phyloP scores from a whole-genome alignment of 2,888 invertebrate species.

The Troides aeacus region DNA sequence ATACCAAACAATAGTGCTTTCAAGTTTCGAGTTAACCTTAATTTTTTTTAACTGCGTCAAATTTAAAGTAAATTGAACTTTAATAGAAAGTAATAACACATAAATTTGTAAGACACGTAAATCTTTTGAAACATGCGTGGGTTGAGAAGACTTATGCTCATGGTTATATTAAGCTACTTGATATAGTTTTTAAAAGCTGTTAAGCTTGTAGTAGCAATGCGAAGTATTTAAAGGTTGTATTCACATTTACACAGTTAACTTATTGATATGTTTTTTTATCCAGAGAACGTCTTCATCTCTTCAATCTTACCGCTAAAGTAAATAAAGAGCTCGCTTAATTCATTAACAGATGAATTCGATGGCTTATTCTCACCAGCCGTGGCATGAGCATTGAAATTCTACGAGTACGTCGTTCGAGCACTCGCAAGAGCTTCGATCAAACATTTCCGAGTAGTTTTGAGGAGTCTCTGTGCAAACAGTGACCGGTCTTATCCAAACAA shows the following conservation, averaged over 20 bases:
- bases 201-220: conserved; percentile 71
- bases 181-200: conserved; percentile 74
- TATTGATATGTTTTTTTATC: neutral
- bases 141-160: conserved; percentile 75
- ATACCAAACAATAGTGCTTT: conserved; percentile 42
- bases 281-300: neutral
- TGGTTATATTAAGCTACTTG: conserved; percentile 75
- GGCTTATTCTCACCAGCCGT: no score
- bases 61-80: conserved; percentile 33
- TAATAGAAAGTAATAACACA: conserved; percentile 43
- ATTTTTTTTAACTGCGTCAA: neutral
- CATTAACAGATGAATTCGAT: no score
- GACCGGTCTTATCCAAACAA: conserved; percentile 76
- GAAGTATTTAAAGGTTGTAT: conserved; percentile 15
- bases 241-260: conserved; percentile 13
- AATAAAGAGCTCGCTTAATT: neutral
- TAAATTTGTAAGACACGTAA: conserved; percentile 35
- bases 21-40: conserved; percentile 26
- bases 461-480: conserved; percentile 69
- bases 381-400: conserved; percentile 28
- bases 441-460: conserved; percentile 72
- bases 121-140: conserved; percentile 53
- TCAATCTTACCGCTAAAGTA: neutral
- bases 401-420: conserved; percentile 43
- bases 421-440: conserved; percentile 59